Evolutionary conservation across 2,888 invertebrate genomes (phyloP).

Genomic region (Galeopsomyia nigrocyanea): DNA sequence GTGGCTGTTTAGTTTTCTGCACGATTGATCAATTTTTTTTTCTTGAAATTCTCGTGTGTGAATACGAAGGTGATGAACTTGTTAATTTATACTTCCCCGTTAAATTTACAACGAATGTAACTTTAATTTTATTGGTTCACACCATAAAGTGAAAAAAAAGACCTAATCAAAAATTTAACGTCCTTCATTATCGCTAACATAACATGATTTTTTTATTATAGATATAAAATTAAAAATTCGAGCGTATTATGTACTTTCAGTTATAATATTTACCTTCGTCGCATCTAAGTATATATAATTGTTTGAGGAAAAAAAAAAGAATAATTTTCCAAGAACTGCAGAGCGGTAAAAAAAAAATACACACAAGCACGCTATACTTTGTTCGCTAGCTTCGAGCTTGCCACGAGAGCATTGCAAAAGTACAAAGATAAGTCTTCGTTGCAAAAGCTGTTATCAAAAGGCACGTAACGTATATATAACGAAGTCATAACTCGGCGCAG

Average conservation of each 20-base stretch:
- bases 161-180: too few relatives aligned
- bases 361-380: constrained; percentile 25
- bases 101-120: too few relatives aligned
- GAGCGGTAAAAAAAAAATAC: constrained; percentile 6
- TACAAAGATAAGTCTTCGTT: constrained; percentile 29
- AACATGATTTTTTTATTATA: neutral
- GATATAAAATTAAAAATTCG: neutral
- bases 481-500: constrained; percentile 44
- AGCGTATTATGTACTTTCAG: neutral
- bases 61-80: too few relatives aligned
- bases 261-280: neutral
- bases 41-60: too few relatives aligned
- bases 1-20: too few relatives aligned
- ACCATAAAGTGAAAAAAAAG: too few relatives aligned
- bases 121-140: too few relatives aligned
- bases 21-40: too few relatives aligned
- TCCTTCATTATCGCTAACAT: too few relatives aligned
- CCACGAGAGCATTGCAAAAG: constrained; percentile 26
- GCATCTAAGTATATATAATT: neutral
- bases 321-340: neutral
- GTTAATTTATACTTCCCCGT: too few relatives aligned
- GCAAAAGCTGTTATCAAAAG: constrained; percentile 46
- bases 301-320: too few relatives aligned
- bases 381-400: constrained; percentile 32
- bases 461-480: constrained; percentile 45